A percentile compares a stretch with the other conserved stretches of the same genome.
Conservation (phyloP, 2,113 vertebrate species). For the Serilophus lunatus region DNA sequence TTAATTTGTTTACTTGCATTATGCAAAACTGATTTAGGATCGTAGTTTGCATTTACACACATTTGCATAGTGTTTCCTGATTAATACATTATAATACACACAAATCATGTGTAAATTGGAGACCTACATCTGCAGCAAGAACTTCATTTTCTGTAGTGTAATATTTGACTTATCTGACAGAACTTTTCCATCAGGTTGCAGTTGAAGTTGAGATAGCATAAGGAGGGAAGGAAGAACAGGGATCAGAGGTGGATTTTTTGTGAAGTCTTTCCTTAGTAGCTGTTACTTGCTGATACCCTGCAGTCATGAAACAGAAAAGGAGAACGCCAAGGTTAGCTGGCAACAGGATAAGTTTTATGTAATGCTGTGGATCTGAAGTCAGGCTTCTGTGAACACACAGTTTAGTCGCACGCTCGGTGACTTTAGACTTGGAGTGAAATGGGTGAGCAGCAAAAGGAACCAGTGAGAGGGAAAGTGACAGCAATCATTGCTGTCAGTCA, state of each 20-base stretch:
- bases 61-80: constrained; percentile 45
- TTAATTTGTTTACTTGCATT: constrained; percentile 59
- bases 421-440: background rate
- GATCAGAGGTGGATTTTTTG: background rate
- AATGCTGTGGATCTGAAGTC: background rate
- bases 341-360: background rate
- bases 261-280: background rate
- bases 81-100: constrained; percentile 25
- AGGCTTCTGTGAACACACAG: background rate
- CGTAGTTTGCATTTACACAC: constrained; percentile 13
- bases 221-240: background rate
- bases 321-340: background rate
- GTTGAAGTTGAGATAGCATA: background rate
- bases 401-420: background rate
- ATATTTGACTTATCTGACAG: background rate
- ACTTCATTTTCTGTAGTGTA: background rate
- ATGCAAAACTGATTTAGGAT: constrained; percentile 54
- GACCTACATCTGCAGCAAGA: background rate
- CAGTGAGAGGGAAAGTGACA: background rate
- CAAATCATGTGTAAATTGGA: constrained; percentile 15
- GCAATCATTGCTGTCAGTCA: background rate
- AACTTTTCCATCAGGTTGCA: constrained; percentile 10
- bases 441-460: background rate
- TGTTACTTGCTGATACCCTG: background rate
- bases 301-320: background rate